Percentiles rank a stretch among this genome's conserved stretches.
phyloP scores from a whole-genome alignment of 1,140 invertebrate genomes.

The Drosophila nigromelanica region DNA sequence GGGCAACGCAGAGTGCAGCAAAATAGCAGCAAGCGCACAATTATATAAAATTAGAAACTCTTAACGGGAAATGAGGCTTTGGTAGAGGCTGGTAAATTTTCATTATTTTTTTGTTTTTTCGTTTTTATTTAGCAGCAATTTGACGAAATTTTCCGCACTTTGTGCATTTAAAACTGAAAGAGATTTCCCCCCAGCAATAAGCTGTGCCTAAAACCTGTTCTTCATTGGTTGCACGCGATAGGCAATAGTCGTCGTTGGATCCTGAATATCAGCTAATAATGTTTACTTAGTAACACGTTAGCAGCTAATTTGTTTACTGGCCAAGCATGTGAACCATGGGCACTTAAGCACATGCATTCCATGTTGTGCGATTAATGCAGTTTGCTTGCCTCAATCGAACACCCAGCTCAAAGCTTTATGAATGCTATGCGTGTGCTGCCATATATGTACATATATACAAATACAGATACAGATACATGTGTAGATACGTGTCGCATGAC shows the following conservation, averaged over 20 bases:
- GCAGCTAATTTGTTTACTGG: slow-evolving; percentile 29
- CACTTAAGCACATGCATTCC: slow-evolving; percentile 21
- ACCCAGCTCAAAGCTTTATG: neutral
- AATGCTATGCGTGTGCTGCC: slow-evolving; percentile 10
- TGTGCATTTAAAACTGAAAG: neutral
- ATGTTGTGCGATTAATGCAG: neutral
- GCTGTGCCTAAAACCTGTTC: slow-evolving; percentile 14
- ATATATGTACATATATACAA: slow-evolving; percentile 9
- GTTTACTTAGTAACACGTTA: slow-evolving; percentile 40
- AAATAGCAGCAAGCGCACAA: slow-evolving; percentile 37
- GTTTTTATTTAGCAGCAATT: neutral
- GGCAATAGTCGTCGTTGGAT: neutral
- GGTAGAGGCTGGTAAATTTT: neutral
- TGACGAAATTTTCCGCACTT: slow-evolving; percentile 16
- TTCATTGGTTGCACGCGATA: slow-evolving; percentile 16
- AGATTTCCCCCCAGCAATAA: neutral
- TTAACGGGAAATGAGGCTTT: slow-evolving; percentile 35
- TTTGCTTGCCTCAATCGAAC: slow-evolving; percentile 9
- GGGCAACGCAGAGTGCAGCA: slow-evolving; percentile 24
- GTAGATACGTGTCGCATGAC: slow-evolving; percentile 24
- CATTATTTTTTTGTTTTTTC: no score
- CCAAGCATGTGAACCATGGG: slow-evolving; percentile 6
- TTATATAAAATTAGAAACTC: neutral
- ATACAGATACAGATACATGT: neutral
- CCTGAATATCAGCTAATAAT: slow-evolving; percentile 37